Percentiles rank a stretch among this genome's conserved stretches.
Evolutionary conservation across 2,797 vertebrate species (phyloP).

Genomic region (Phyllotis vaccarum): DNA sequence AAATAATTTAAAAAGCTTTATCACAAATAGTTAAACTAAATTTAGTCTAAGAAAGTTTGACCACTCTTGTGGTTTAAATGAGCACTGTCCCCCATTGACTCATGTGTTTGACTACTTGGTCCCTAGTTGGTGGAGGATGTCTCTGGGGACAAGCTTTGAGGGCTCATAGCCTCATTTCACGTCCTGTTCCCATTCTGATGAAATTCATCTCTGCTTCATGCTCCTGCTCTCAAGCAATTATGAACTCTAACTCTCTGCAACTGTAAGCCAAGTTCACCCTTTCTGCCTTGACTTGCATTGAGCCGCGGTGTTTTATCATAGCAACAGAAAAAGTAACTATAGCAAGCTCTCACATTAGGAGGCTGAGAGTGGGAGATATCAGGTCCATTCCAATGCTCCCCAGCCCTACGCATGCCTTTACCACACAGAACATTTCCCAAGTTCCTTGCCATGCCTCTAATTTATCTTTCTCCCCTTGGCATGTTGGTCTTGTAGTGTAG

Average conservation of each 20-base stretch:
- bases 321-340: background rate
- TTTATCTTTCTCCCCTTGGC: background rate
- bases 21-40: constrained; percentile 37
- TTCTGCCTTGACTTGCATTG: background rate
- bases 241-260: background rate
- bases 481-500: background rate
- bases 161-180: too few species aligned
- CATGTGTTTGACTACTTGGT: background rate
- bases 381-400: background rate
- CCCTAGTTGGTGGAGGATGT: background rate
- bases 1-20: background rate
- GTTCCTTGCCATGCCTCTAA: background rate
- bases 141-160: background rate
- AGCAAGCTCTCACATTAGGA: background rate
- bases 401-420: background rate
- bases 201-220: background rate
- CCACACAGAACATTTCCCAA: background rate
- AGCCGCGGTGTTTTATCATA: background rate
- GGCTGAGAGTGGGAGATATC: background rate
- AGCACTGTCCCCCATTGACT: background rate
- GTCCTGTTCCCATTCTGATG: background rate
- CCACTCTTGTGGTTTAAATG: background rate
- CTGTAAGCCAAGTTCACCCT: background rate
- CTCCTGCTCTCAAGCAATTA: background rate
- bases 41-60: background rate